phyloP scores from a whole-genome alignment of 2,888 invertebrate species.

The Meloe dianella region DNA sequence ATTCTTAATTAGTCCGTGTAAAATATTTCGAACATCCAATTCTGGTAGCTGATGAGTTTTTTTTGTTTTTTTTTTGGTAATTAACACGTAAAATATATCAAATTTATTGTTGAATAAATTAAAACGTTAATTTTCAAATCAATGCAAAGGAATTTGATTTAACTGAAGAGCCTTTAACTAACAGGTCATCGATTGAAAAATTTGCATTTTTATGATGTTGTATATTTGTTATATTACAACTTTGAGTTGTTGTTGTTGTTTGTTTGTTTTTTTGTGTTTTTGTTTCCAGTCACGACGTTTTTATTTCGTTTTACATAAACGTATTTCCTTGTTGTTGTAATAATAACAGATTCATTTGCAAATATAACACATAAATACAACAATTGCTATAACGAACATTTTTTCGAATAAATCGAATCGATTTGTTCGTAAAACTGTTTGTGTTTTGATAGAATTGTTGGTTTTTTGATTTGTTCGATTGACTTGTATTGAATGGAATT shows the following conservation, averaged over 20 bases:
- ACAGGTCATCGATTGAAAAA: conserved; percentile 25
- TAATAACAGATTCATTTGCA: not conserved
- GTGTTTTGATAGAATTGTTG: not conserved
- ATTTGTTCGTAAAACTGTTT: conserved; percentile 8
- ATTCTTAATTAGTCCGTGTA: not conserved
- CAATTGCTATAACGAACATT: no score
- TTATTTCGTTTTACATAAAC: conserved; percentile 16
- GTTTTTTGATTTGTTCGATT: no score
- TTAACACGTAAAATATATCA: not conserved
- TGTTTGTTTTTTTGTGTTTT: no score
- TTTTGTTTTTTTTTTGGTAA: not conserved
- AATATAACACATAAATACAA: not conserved
- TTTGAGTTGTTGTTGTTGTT: no score
- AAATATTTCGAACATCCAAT: not conserved
- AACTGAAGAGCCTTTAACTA: not conserved
- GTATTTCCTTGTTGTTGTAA: conserved; percentile 5
- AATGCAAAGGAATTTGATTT: not conserved
- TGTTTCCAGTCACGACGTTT: conserved; percentile 26
- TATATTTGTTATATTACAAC: conserved; percentile 18
- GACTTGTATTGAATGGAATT: not conserved
- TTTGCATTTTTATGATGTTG: conserved; percentile 29
- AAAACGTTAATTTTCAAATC: not conserved
- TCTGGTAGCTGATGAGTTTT: not conserved
- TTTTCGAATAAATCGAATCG: conserved; percentile 11
- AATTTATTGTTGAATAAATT: not conserved